Evolutionary conservation across 2,888 invertebrate genomes (phyloP), one percentile per base, ranked within the genome.

Genomic region (Bugulina stolonifera): DNA sequence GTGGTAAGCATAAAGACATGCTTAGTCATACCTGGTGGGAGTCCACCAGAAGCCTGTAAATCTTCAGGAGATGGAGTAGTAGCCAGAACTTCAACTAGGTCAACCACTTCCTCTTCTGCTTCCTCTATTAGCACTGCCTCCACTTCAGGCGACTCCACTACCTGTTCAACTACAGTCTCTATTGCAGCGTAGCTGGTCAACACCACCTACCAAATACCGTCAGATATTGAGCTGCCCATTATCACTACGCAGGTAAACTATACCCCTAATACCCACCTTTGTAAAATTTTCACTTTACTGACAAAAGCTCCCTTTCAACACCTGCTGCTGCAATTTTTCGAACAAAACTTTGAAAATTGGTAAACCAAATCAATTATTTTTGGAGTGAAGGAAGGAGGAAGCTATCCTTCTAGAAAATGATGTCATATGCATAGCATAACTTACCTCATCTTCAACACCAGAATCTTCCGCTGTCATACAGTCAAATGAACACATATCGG

Each of bases 51-150:
- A 27, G 64, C 64, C n/a, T 29, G 18, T 32, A 64, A 29, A n/a
- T 64, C 64, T 64, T 5, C 64, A 25, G 64, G 64, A 29, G 64
- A 64, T 25, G 64, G 64, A 2, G 64, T 64, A 3, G 64, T 64
- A 5, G 64, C 32, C n/a, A 32, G 25, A 25, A 27, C 25, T 14
- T 25, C 64, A 14, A 10, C n/a, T 14, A 25, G 10, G 3, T 14
- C 5, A 14, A 2, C 64, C 5, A 29, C 64, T 32, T 64, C 64
- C 2, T 64, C 32, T 2, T 29, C 64, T 18, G 64, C 64, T 64
- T 64, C 34, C n/a, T 25, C 64, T 32, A 64, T 64, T 3, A 64
- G 32, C 18, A 14, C 32, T 18, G 25, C 5, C 5, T 43, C 43
- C 43, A 43, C 43, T 29, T 27, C 27, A 29, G 64, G 64, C 14